phyloP scores from a whole-genome alignment of 2,888 invertebrate species.

The Cynaeus angustus region DNA sequence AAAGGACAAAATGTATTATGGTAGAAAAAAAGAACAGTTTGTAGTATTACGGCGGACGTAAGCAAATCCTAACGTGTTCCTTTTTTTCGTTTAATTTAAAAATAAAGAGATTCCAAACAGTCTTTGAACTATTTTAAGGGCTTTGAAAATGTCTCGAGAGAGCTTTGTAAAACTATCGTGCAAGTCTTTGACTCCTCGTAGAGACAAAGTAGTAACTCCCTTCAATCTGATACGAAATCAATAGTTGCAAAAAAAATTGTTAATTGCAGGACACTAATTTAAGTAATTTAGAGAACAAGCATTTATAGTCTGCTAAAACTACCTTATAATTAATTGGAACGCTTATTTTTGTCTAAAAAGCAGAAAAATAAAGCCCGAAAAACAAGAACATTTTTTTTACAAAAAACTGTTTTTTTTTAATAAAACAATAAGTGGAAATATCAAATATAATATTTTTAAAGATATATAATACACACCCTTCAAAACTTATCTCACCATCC shows the following conservation, averaged over 20 bases:
- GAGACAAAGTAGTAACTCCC: slow-evolving; percentile 7
- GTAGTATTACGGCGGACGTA: neutral
- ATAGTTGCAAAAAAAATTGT: neutral
- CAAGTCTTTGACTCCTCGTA: slow-evolving; percentile 6
- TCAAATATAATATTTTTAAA: too few relatives aligned
- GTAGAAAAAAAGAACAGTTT: neutral
- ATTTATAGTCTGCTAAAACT: too few relatives aligned
- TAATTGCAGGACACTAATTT: too few relatives aligned
- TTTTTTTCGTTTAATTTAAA: neutral
- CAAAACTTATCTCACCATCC: too few relatives aligned
- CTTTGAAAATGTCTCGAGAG: slow-evolving; percentile 12
- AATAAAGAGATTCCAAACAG: slow-evolving; percentile 14
- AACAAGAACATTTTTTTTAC: too few relatives aligned
- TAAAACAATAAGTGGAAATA: too few relatives aligned
- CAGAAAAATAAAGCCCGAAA: too few relatives aligned
- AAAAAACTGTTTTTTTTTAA: too few relatives aligned
- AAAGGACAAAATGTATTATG: slow-evolving; percentile 11
- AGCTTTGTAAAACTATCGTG: slow-evolving; percentile 25
- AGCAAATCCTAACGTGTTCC: neutral
- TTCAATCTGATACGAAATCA: slow-evolving; percentile 12
- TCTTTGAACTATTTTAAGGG: neutral
- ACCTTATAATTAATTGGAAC: too few relatives aligned
- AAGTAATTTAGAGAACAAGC: too few relatives aligned
- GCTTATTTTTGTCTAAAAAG: too few relatives aligned
- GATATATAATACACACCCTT: too few relatives aligned